phyloP scores from a whole-genome alignment of 2,888 invertebrate species.

The Coelopa pilipes region DNA sequence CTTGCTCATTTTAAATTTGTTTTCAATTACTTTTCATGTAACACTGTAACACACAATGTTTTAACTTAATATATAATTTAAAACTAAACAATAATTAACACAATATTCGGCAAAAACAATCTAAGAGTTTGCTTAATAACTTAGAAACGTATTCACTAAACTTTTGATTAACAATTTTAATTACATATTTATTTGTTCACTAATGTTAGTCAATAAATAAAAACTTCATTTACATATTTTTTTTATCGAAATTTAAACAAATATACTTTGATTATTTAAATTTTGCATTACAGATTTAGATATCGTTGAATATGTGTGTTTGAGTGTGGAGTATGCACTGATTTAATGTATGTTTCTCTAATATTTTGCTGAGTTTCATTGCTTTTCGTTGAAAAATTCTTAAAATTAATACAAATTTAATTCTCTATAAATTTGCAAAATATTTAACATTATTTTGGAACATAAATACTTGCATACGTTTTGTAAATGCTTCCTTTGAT shows the following conservation, averaged over 20 bases:
- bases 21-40: constrained; percentile 22
- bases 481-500: constrained; percentile 23
- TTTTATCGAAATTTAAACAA: neutral
- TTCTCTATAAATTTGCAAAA: neutral
- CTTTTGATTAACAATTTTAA: neutral
- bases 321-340: neutral
- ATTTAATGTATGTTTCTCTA: neutral
- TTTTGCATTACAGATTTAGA: too few relatives aligned
- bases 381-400: constrained; percentile 31
- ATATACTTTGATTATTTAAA: too few relatives aligned
- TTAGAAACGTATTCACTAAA: constrained; percentile 17
- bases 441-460: constrained; percentile 35
- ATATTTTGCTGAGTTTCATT: constrained; percentile 25
- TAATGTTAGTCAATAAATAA: constrained; percentile 2
- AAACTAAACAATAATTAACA: constrained; percentile 25
- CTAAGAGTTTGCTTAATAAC: constrained; percentile 26
- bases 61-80: too few relatives aligned
- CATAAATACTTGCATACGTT: constrained; percentile 23
- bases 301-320: neutral
- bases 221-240: neutral
- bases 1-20: constrained; percentile 32
- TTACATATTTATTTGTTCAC: constrained; percentile 4
- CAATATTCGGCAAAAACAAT: constrained; percentile 35
- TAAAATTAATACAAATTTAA: constrained; percentile 6
- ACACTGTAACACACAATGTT: constrained; percentile 4